phyloP scores from a whole-genome alignment of 2,113 vertebrate genomes.

The zebrafish (Danio rerio) region DNA sequence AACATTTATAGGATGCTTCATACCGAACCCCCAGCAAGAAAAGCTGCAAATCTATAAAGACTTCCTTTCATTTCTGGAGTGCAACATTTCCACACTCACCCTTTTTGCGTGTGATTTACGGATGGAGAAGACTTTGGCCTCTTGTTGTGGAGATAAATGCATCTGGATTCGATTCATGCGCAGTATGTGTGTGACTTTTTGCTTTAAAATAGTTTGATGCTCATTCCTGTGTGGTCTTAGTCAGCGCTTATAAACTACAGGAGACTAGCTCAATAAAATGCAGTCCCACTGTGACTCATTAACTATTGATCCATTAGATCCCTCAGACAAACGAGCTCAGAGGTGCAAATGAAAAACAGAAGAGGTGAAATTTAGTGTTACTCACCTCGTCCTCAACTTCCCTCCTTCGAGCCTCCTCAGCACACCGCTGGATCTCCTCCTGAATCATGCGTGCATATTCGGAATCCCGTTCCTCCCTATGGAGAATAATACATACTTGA shows the following conservation, averaged over 20 bases:
- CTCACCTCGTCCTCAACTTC: conserved; percentile 75
- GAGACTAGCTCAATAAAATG: neutral
- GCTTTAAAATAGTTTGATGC: conserved; percentile 27
- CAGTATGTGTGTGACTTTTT: conserved; percentile 36
- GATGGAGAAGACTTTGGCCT: neutral
- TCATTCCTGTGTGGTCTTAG: conserved; percentile 56
- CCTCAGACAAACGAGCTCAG: conserved; percentile 21
- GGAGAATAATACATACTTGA: neutral
- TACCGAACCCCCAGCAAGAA: neutral
- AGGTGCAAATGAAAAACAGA: conserved; percentile 21
- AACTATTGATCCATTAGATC: conserved; percentile 56
- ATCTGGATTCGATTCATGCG: conserved; percentile 39
- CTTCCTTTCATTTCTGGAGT: neutral
- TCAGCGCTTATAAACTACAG: conserved; percentile 37
- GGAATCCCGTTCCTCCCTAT: conserved; percentile 76
- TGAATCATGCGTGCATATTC: conserved; percentile 73
- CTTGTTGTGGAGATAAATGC: conserved; percentile 31
- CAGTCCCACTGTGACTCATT: conserved; percentile 43
- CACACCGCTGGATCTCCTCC: conserved; percentile 72
- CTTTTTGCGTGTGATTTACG: neutral
- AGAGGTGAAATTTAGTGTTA: neutral
- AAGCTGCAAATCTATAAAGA: conserved; percentile 3
- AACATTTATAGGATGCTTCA: neutral
- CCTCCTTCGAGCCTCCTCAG: conserved; percentile 67
- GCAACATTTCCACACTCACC: conserved; percentile 16